Conservation (phyloP, 2,797 vertebrate species). For the Falco novaeseelandiae region DNA sequence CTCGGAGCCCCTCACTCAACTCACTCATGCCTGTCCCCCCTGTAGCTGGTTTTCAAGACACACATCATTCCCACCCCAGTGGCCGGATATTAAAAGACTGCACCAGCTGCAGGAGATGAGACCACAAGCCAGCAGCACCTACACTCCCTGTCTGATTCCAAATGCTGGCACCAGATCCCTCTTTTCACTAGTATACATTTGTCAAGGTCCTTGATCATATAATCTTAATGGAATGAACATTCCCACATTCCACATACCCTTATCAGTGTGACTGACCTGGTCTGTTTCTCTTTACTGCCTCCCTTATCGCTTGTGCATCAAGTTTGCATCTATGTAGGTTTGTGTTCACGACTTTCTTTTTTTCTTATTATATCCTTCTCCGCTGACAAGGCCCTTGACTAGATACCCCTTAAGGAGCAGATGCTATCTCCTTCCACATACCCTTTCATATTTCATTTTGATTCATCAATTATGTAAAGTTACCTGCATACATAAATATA, state of each 20-base stretch:
- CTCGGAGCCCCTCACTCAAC: neutral
- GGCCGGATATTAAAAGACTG: neutral
- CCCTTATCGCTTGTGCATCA: neutral
- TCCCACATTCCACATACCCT: neutral
- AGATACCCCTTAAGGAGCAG: neutral
- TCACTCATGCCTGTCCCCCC: fast-evolving
- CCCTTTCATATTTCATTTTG: neutral
- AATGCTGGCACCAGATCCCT: neutral
- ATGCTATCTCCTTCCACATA: neutral
- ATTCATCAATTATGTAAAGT: neutral
- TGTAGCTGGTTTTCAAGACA: neutral
- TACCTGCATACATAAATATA: neutral
- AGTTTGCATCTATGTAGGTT: neutral
- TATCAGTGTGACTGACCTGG: neutral
- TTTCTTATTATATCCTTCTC: neutral
- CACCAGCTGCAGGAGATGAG: neutral
- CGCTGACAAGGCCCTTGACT: neutral
- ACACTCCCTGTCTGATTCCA: fast-evolving
- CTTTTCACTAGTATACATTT: neutral
- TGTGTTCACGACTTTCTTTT: neutral
- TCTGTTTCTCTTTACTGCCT: neutral
- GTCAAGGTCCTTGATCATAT: neutral
- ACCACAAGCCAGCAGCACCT: no score
- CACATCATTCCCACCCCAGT: no score
- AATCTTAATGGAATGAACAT: neutral